Base-by-base conservation (phyloP, 2,888 invertebrate species). In the Phrixothrix hirtus region DNA sequence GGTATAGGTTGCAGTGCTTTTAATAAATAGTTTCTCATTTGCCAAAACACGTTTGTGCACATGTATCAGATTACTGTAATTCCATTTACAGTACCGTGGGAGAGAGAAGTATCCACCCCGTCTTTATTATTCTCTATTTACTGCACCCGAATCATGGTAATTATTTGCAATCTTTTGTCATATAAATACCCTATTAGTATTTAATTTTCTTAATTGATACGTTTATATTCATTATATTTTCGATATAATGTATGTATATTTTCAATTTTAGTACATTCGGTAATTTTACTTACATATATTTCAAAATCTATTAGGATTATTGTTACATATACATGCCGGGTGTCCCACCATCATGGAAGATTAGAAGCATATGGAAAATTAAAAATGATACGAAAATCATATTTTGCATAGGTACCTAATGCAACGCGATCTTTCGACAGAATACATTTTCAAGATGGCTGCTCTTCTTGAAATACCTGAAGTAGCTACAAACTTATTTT, bases 21-120 rank as follows among this genome's bases (percentile, higher is more conserved):
- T 71, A 70, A 69, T 72, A 73, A 73, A 72, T 69, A 72, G 72
- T 71, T 71, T 73, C 71, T 73, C 71, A 73, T 73, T 73, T 72
- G 72, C 72, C 66, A 71, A 70, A 73, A 73, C 73, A 73, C 72
- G 73, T 70, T 67, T 66, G 66, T 59, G 60, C 69, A 64, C 65
- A 68, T 64, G 73, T 72, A 73, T 73, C 72, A 72, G 73, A 73
- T 73, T 73, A 73, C 72, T 54, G 57, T 71, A 68, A 71, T 68
- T 62, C 70, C 66, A 66, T 67, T 71, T 67, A 39, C 38, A 48
- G 54, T 61, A 67, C 68, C 68, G 68, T 67, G 68, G 67, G 69
- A 67, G 68, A 61, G 55, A 36, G 25, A 35, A 34, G 43, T 45
- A 57, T 58, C 62, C 62, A 62, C 63, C 63, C 62, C 58, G 59